Conservation (phyloP, 2,797 vertebrate species). For the Petrocephalus schoutedeni region DNA sequence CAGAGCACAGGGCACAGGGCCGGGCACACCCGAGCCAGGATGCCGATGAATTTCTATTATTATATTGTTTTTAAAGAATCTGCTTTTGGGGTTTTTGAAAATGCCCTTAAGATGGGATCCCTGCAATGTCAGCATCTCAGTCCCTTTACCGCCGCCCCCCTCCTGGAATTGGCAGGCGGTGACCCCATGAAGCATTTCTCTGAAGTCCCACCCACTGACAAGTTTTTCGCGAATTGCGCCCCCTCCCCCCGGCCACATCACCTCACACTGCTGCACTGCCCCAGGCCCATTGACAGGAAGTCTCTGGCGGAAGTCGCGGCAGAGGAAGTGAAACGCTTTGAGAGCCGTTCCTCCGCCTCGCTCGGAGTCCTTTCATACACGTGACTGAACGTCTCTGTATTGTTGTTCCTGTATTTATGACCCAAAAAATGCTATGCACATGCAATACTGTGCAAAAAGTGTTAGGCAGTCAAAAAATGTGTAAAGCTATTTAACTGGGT, state of each 20-base stretch:
- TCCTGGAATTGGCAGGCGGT: not conserved
- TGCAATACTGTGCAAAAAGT: not conserved
- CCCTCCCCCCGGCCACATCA: not conserved
- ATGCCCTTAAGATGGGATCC: not conserved
- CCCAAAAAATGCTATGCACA: not conserved
- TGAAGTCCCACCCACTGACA: not conserved
- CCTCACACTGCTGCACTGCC: not conserved
- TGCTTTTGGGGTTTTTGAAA: not conserved
- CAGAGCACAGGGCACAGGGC: not conserved
- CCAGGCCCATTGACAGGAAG: not conserved
- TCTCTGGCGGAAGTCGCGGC: not conserved
- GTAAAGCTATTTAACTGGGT: not conserved
- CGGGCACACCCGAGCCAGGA: not conserved
- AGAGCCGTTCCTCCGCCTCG: not conserved
- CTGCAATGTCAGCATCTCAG: too few species aligned
- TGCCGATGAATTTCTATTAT: not conserved
- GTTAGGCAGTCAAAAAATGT: not conserved
- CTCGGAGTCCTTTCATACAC: not conserved
- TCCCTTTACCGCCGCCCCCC: too few species aligned
- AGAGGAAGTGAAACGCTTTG: conserved; percentile 10
- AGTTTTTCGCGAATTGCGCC: not conserved
- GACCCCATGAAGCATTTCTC: not conserved
- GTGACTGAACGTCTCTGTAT: not conserved
- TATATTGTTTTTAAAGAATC: not conserved
- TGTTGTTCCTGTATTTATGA: not conserved